Percentiles rank a stretch among this genome's conserved stretches.
These are phyloP conservation scores for Sycobia sp. DNA, from an alignment of 1,140 invertebrate species.

Conservation along the genomic window DNA sequence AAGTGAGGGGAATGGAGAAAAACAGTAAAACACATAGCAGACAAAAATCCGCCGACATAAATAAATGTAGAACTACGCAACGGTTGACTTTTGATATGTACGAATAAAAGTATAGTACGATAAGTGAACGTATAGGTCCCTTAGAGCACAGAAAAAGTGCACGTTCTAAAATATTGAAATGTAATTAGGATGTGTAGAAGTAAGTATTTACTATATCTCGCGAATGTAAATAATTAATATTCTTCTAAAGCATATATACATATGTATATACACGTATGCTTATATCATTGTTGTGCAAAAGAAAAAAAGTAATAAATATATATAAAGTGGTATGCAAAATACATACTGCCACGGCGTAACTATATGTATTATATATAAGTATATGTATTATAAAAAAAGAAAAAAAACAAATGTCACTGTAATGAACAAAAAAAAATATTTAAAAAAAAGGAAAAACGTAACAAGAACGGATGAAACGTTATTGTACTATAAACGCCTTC, in stretches of 20 bases:
- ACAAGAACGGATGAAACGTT: constrained; percentile 10
- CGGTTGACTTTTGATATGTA: constrained; percentile 1
- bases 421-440: constrained; percentile 33
- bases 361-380: constrained; percentile 2
- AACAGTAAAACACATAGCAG: background rate
- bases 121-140: too few species aligned
- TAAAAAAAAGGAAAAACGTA: constrained; percentile 5
- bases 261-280: background rate
- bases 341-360: background rate
- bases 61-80: background rate
- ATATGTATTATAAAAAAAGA: constrained; percentile 3
- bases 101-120: background rate
- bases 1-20: background rate
- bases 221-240: constrained; percentile 18
- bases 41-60: background rate
- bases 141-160: too few species aligned
- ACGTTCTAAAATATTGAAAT: too few species aligned
- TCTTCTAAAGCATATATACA: constrained; percentile 13
- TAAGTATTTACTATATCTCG: background rate
- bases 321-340: background rate
- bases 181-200: too few species aligned
- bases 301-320: background rate
- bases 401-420: constrained; percentile 28
- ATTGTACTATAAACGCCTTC: constrained; percentile 50
- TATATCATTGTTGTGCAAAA: constrained; percentile 19